Evolutionary conservation across 1,140 invertebrate genomes (phyloP).

Genomic region (Manduca sexta): DNA sequence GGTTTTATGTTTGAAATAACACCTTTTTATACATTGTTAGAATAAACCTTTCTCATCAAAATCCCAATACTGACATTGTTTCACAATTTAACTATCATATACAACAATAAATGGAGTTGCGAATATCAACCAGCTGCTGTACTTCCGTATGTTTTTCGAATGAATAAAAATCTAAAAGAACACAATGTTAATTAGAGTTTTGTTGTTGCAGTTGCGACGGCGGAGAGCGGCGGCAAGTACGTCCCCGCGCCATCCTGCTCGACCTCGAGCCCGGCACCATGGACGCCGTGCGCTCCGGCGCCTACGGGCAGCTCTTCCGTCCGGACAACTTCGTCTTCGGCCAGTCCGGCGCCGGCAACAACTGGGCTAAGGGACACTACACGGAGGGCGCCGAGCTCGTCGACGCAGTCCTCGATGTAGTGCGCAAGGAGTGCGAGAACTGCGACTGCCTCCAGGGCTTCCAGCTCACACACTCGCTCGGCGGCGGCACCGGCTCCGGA

Average conservation of each 20-base stretch:
- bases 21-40: no score
- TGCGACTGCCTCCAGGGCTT: constrained; percentile 87
- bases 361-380: constrained; percentile 90
- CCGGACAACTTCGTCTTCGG: constrained; percentile 74
- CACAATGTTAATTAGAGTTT: neutral
- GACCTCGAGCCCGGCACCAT: constrained; percentile 92
- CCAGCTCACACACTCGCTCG: constrained; percentile 84
- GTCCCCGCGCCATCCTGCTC: constrained; percentile 85
- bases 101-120: no score
- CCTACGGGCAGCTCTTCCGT: constrained; percentile 86
- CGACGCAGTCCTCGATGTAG: constrained; percentile 86
- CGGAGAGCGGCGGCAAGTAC: constrained; percentile 65
- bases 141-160: no score
- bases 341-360: constrained; percentile 78
- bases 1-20: no score
- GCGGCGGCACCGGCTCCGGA: constrained; percentile 81
- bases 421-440: constrained; percentile 86
- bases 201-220: constrained; percentile 47
- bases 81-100: no score
- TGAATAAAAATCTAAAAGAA: no score
- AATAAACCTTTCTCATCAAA: no score
- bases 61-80: no score
- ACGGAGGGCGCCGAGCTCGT: constrained; percentile 88
- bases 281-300: constrained; percentile 86
- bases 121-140: no score